Evolutionary conservation across 92 coral and sea anemone species (phyloP), one percentile per base, ranked within the genome.

Genomic region (Palythoa heliodiscus): DNA sequence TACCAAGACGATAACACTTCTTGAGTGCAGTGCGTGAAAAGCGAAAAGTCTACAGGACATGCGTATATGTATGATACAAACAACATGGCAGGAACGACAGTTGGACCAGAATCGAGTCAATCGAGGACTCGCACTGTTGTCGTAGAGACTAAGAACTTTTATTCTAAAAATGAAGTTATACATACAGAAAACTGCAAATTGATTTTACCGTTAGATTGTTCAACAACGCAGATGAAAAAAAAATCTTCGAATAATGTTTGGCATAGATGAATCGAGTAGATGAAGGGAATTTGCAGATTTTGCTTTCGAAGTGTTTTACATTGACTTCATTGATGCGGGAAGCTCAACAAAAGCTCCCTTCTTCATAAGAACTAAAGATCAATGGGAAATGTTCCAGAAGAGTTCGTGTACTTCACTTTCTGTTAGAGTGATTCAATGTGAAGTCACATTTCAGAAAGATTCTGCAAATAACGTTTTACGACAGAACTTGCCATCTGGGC

Each of bases 1-100:
- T 77, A 47, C 92, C 89, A 70, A 92, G 82, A 47, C 78, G 91
- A 63, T 82, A 86, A 71, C 90, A 91, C 70, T 89, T 92, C 7
- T 74, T 69, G 35, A 71, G n/a, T n/a, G 35, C 35, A 1, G 35
- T 29, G 35, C 35, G 35, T 29, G 35, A 0, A 29, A 29, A 29
- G 35, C 35, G 1, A 29, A 29, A 29, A 29, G 35, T 29, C 35
- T 29, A 29, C 35, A 29, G 35, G 35, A 1, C 35, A 29, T 29
- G 35, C 35, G 35, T 29, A 29, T 29, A 29, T 29, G 35, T 29
- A 29, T 29, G 35, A 29, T 29, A 29, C 35, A 29, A 29, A 29
- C 35, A 29, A 29, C 35, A 29, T 29, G 35, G 35, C 35, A 1
- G 35, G 35, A 29, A 29, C 35, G 35, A 29, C 35, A 1, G 35